Evolutionary conservation across 1,140 invertebrate species (phyloP), one percentile per base, ranked within the genome.

Genomic region (Rhyacophila brunnea): DNA sequence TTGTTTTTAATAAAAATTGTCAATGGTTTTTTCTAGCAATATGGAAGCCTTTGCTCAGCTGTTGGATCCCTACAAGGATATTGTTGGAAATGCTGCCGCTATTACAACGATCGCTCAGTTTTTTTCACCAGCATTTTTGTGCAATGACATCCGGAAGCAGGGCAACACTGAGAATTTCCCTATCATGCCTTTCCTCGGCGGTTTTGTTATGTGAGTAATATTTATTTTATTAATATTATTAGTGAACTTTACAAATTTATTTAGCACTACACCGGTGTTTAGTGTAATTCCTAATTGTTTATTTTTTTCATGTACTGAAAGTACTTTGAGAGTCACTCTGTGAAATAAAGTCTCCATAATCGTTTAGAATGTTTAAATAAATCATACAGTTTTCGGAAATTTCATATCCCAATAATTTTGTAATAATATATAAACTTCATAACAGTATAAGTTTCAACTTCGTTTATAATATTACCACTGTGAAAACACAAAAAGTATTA

Each of bases 181-280:
- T 46, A 72, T 86, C 20, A 84, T 83, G 68, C 86, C 87, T 1
- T 90, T 92, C 74, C 64, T 89, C 36, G 88, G 88, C 38, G 88
- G 88, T 73, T 67, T 87, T 67, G 82, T 84, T 62, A 82, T 92
- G 89, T 91, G 73, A 85, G 87, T 85, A 58, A 45, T 11, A 28
- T 28, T 28, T 28, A 28, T 9, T 28, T 28, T 28, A 51, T 3
- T 50, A n/a, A n/a, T n/a, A 20, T 44, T 13, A 36, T 34, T 51
- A 43, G 44, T 19, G 18, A 28, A 28, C 23, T 9, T 28, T 9
- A 28, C 23, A 28, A 5, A 9, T 28, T 28, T 28, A 5, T 28
- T 28, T 28, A 9, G n/a, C n/a, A n/a, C n/a, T n/a, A n/a, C n/a
- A n/a, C n/a, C n/a, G n/a, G n/a, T n/a, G n/a, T n/a, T n/a, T n/a